These are phyloP conservation scores for Scaptomyza montana DNA, from an alignment of 1,140 invertebrate species.

Conservation along the genomic window DNA sequence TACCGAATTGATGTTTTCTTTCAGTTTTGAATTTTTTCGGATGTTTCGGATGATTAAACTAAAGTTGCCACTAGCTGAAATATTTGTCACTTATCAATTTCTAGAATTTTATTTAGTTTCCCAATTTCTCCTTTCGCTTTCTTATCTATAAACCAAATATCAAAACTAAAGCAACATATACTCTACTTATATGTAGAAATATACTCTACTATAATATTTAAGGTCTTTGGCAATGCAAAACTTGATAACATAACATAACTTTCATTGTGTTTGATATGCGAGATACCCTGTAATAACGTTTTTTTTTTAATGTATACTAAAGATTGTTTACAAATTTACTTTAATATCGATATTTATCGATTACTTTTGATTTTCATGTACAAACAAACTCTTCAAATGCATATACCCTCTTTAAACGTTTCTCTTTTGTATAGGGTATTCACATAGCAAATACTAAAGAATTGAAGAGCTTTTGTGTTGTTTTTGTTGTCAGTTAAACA, in stretches of 20 bases:
- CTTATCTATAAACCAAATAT: not conserved
- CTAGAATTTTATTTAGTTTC: constrained; percentile 17
- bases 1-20: no score
- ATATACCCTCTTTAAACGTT: constrained; percentile 10
- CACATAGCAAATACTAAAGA: not conserved
- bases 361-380: no score
- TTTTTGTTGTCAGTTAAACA: constrained; percentile 24
- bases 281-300: constrained; percentile 1
- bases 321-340: no score
- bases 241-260: constrained; percentile 25
- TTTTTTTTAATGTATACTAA: no score
- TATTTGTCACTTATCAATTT: constrained; percentile 39
- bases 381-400: not conserved
- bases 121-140: not conserved
- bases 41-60: constrained; percentile 20
- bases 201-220: not conserved
- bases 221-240: constrained; percentile 33
- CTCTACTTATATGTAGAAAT: not conserved
- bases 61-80: constrained; percentile 20
- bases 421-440: not conserved
- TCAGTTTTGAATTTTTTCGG: constrained; percentile 3
- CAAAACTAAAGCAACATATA: no score
- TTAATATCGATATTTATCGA: no score
- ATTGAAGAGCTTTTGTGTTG: constrained; percentile 2
- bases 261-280: not conserved